These are phyloP conservation scores for Clarias macrocephalus DNA, from an alignment of 2,113 vertebrate species.

Conservation along the genomic window DNA sequence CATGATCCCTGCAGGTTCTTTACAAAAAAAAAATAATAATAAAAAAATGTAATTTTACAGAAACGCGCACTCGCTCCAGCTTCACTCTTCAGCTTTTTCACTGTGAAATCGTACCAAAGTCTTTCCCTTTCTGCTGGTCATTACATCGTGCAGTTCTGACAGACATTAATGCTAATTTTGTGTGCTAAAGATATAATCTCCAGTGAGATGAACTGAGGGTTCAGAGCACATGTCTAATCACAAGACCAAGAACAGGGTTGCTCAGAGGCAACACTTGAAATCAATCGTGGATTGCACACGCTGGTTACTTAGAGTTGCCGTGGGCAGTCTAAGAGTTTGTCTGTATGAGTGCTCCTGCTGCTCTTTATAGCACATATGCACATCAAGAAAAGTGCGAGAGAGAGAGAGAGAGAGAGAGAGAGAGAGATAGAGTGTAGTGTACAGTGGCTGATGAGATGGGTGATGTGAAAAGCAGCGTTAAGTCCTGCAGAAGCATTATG, in stretches of 20 bases:
- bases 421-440: not conserved
- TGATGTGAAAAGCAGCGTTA: constrained; percentile 9
- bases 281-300: not conserved
- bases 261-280: not conserved
- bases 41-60: not conserved
- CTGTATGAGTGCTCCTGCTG: not conserved
- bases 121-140: not conserved
- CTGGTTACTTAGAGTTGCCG: not conserved
- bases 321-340: not conserved
- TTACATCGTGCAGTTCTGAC: not conserved
- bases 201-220: not conserved
- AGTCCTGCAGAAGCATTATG: constrained; percentile 39
- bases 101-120: not conserved
- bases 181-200: not conserved
- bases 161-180: not conserved
- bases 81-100: not conserved
- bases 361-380: not conserved
- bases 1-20: not conserved
- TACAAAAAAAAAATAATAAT: not conserved
- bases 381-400: not conserved
- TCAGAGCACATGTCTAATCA: constrained; percentile 18
- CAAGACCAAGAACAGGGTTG: not conserved
- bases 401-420: not conserved
- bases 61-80: not conserved
- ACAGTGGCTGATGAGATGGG: not conserved